Base-by-base conservation (phyloP, 1,140 invertebrate species). In the Doryteuthis pealeii region DNA sequence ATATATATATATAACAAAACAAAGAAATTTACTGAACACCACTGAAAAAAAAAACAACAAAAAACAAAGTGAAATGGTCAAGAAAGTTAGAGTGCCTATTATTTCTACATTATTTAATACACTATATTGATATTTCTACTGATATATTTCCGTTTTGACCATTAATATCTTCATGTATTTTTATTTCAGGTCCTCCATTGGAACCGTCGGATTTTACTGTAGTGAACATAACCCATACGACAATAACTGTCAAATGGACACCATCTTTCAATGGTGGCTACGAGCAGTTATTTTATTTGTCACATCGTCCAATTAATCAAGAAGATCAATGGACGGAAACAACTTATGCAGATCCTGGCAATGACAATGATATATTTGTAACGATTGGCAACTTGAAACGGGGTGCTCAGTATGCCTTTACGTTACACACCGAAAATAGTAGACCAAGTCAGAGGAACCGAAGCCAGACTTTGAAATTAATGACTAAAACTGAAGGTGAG, bases 251-350 rank as follows among this genome's bases (percentile, higher is more conserved):
- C 8, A 33, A 68, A 33, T 68, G 66, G 66, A 68, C 32, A 6
- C 66, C 66, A 68, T 22, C 66, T 6, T 68, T 68, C 30, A 68
- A 68, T 22, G 66, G 66, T 18, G 66, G 66, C 31, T 68, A 30
- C 30, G 30, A 68, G 8, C 66, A 68, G 22, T 3, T 68, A 18
- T 68, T 68, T 33, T 31, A 32, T 31, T 33, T 68, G 30, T 32
- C 30, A 6, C 32, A 68, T 30, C 10, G 66, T 26, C 32, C 66
- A 8, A 33, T 33, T 31, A n/a, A 22, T n/a, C 30, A 31, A 22
- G 66, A 33, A 5, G 66, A 22, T 15, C 26, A 68, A 22, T 68
- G 66, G 66, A 33, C 18, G 22, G 32, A 31, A 33, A 68, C 28
- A 68, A 31, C 10, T 22, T 32, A 68, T 30, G 28, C 66, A 31